Evolutionary conservation across 1,140 invertebrate genomes (phyloP).

Genomic region (Apis florea): DNA sequence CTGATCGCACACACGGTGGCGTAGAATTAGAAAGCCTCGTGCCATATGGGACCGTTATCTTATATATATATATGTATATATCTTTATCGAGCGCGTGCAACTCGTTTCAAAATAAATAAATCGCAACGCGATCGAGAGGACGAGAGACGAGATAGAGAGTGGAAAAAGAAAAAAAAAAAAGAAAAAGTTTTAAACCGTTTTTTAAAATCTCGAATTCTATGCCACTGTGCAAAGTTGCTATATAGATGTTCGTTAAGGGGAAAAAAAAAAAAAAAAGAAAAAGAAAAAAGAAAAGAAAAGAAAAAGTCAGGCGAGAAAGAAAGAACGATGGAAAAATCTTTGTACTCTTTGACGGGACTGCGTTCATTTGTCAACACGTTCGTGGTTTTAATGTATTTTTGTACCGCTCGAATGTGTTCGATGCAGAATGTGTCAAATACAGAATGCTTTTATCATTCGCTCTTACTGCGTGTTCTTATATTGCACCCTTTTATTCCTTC

Average conservation of each 20-base stretch:
- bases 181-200: background rate
- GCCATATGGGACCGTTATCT: too few species aligned
- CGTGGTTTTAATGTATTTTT: slow-evolving; percentile 59
- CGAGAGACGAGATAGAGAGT: too few species aligned
- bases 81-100: too few species aligned
- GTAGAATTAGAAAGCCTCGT: slow-evolving; percentile 15
- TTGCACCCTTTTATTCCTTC: slow-evolving; percentile 42
- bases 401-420: slow-evolving; percentile 52
- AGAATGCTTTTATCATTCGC: slow-evolving; percentile 59
- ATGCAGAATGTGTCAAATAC: slow-evolving; percentile 58
- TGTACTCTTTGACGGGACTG: slow-evolving; percentile 12
- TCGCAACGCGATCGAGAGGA: background rate
- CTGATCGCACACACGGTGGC: slow-evolving; percentile 35
- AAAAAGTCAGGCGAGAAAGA: background rate
- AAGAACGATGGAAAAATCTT: background rate
- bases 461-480: slow-evolving; percentile 48
- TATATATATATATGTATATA: too few species aligned
- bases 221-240: slow-evolving; percentile 22
- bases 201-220: slow-evolving; percentile 15
- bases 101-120: background rate
- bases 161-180: too few species aligned
- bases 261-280: background rate
- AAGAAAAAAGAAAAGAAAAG: background rate
- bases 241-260: slow-evolving; percentile 12
- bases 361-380: slow-evolving; percentile 25